phyloP scores from a whole-genome alignment of 2,888 invertebrate species.

The Papilio protenor region DNA sequence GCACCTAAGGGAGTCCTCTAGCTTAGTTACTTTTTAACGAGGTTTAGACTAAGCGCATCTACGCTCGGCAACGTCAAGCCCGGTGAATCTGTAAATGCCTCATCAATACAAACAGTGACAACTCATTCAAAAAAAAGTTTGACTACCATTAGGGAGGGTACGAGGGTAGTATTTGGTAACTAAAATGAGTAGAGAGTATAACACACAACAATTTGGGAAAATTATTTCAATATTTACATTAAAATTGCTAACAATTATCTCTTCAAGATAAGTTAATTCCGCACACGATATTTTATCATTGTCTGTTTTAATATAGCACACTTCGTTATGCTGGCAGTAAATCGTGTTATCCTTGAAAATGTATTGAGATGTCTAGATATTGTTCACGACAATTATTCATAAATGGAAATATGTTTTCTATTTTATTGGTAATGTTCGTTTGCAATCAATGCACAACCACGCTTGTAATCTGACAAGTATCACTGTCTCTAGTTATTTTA shows the following conservation, averaged over 20 bases:
- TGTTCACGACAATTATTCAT: background rate
- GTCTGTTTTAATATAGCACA: background rate
- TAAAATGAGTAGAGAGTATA: background rate
- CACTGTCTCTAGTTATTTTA: too few relatives aligned
- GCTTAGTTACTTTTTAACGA: too few relatives aligned
- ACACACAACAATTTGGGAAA: background rate
- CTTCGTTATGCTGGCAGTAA: background rate
- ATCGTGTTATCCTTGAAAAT: slow-evolving; percentile 19
- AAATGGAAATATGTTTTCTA: background rate
- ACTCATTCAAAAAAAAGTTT: too few relatives aligned
- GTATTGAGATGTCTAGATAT: background rate
- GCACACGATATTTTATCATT: background rate
- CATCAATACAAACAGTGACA: too few relatives aligned
- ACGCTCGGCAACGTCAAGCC: too few relatives aligned
- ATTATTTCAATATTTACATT: background rate
- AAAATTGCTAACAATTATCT: background rate
- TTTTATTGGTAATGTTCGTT: background rate
- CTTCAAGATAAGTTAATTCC: background rate
- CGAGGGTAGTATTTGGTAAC: background rate
- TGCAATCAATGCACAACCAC: slow-evolving; percentile 1
- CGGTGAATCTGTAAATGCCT: too few relatives aligned
- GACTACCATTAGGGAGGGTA: too few relatives aligned
- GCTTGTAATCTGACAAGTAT: background rate
- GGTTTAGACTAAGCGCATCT: too few relatives aligned
- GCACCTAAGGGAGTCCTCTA: too few relatives aligned